These are phyloP conservation scores for Myioborus melanocephalus DNA, from an alignment of 2,797 vertebrate genomes.

Conservation along the genomic window DNA sequence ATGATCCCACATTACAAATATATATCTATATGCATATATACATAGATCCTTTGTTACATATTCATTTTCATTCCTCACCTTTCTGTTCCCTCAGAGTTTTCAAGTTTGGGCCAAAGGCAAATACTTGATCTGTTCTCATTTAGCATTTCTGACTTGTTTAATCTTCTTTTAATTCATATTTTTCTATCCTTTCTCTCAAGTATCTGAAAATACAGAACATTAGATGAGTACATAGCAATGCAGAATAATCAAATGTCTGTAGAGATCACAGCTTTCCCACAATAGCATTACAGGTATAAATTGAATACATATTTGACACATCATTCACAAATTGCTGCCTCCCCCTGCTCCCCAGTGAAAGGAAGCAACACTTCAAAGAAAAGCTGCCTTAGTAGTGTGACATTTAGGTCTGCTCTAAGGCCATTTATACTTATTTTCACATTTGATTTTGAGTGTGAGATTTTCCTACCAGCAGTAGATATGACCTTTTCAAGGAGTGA, in stretches of 20 bases:
- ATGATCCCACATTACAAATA: background rate
- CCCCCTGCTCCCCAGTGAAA: background rate
- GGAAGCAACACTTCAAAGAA: background rate
- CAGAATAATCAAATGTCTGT: background rate
- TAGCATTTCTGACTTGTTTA: background rate
- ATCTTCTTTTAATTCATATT: background rate
- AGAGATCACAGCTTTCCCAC: background rate
- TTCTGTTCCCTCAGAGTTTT: background rate
- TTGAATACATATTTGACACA: background rate
- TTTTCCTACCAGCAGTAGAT: background rate
- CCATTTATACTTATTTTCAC: background rate
- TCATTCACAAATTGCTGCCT: background rate
- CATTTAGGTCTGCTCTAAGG: background rate
- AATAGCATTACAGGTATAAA: background rate
- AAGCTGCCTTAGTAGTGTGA: background rate
- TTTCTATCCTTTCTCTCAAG: background rate
- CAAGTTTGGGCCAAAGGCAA: background rate
- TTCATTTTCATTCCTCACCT: background rate
- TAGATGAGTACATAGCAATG: background rate
- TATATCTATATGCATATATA: background rate
- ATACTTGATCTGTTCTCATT: background rate
- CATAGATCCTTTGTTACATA: background rate
- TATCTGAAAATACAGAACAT: slow-evolving; percentile 1
- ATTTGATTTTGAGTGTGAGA: background rate
- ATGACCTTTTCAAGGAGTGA: background rate